Conservation (phyloP, 2,113 vertebrate species). For the Labrus mixtus region DNA sequence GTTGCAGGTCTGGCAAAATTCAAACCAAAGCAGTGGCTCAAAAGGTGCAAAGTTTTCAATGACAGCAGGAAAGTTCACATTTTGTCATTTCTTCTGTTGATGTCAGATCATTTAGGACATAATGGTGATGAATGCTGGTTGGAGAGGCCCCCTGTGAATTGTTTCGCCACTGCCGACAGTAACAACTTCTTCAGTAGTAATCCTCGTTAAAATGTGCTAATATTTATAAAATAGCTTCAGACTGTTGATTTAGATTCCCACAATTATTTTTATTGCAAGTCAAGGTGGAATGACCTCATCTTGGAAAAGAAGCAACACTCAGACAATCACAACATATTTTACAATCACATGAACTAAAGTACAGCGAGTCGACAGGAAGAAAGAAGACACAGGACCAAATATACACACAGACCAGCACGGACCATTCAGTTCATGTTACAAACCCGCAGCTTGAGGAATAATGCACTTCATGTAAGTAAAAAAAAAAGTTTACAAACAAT, state of each 20-base stretch:
- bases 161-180: too few species aligned
- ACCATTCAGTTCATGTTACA: not conserved
- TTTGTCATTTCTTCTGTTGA: too few species aligned
- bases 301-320: constrained; percentile 23
- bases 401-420: not conserved
- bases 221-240: not conserved
- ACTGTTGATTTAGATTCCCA: not conserved
- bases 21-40: too few species aligned
- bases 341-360: constrained; percentile 6
- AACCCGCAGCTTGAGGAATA: constrained; percentile 14
- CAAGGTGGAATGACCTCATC: not conserved
- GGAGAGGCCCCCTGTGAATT: too few species aligned
- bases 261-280: constrained; percentile 42
- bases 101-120: too few species aligned
- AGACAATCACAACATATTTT: constrained; percentile 23
- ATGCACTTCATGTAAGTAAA: constrained; percentile 48
- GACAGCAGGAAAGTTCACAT: too few species aligned
- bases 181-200: too few species aligned
- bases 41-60: too few species aligned
- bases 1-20: too few species aligned
- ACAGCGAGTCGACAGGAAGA: not conserved
- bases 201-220: not conserved
- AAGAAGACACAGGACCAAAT: constrained; percentile 17
- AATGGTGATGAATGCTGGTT: too few species aligned
- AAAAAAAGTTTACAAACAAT: not conserved